These are phyloP conservation scores for Pampus argenteus DNA, from an alignment of 2,797 vertebrate species.

Conservation along the genomic window DNA sequence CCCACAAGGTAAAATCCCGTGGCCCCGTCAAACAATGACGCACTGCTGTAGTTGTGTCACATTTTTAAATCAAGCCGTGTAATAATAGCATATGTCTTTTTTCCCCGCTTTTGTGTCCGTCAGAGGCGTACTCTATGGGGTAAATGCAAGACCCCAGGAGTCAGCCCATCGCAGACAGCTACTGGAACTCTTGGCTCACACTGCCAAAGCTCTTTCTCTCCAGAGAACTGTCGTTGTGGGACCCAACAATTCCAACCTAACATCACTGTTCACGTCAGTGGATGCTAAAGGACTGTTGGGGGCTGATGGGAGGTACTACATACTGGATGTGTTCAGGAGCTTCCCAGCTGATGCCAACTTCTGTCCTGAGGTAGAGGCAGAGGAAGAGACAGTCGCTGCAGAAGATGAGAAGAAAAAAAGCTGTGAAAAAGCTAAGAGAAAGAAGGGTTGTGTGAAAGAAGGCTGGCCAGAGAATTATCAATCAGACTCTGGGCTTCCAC, in stretches of 20 bases:
- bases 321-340: slow-evolving; percentile 86
- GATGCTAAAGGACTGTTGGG: slow-evolving; percentile 88
- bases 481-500: slow-evolving; percentile 71
- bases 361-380: slow-evolving; percentile 60
- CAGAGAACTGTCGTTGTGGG: slow-evolving; percentile 79
- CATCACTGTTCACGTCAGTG: slow-evolving; percentile 85
- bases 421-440: slow-evolving; percentile 43
- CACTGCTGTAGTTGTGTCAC: background rate
- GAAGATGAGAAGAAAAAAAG: slow-evolving; percentile 47
- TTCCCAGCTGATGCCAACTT: slow-evolving; percentile 88
- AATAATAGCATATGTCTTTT: background rate
- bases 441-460: slow-evolving; percentile 39
- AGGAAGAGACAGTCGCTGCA: slow-evolving; percentile 33
- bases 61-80: background rate
- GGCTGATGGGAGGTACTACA: slow-evolving; percentile 85
- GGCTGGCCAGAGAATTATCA: slow-evolving; percentile 75
- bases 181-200: slow-evolving; percentile 79
- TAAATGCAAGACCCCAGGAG: slow-evolving; percentile 79
- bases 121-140: slow-evolving; percentile 84
- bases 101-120: slow-evolving; percentile 1
- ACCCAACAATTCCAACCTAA: slow-evolving; percentile 66
- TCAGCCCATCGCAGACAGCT: slow-evolving; percentile 79
- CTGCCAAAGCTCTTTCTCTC: slow-evolving; percentile 80
- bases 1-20: slow-evolving; percentile 59
- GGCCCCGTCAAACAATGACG: background rate